Evolutionary conservation across 2,888 invertebrate genomes (phyloP), one percentile per base, ranked within the genome.

Genomic region (Abrostola triplasia): DNA sequence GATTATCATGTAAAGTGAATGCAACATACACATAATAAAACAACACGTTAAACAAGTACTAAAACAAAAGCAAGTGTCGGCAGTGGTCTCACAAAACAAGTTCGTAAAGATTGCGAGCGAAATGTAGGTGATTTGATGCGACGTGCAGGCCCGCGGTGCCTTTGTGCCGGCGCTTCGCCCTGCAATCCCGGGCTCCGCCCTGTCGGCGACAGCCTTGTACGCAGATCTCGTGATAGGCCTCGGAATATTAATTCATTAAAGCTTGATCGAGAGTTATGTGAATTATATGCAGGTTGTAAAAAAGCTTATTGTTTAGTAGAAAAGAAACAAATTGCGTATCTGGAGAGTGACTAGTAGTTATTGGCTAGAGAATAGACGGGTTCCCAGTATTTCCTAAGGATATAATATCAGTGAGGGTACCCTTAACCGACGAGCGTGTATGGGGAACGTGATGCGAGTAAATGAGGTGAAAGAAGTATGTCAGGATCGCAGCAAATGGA

Each of bases 141-240:
- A 62, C 52, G 62, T 35, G 54, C 10, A 0, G 50, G 57, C 44
- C 41, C 24, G 44, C 68, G 70, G 73, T 50, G 12, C 24, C 70
- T 76, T 69, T 75, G 72, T 64, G 62, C 44, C 59, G 63, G 66
- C 50, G 57, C 57, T 61, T 57, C 54, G 64, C 64, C 67, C 71
- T 72, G 56, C 76, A 65, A 72, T 72, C 71, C 65, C 38, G 55
- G 50, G 64, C 64, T 64, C 66, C 71, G 55, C 75, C 68, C 76
- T 53, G 51, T 42, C 51, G 70, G 6, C 6, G 12, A 65, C 63
- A 60, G 56, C 50, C 40, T 48, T 47, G 52, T 58, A 66, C 66
- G 61, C 53, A 68, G 65, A 77, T 77, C 54, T 10, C 9, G 40
- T 44, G 62, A 65, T 63, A 63, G 65, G 51, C 37, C 37, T 12